These are phyloP conservation scores for Marisa cornuarietis DNA, from an alignment of 1,140 invertebrate species.

Conservation along the genomic window DNA sequence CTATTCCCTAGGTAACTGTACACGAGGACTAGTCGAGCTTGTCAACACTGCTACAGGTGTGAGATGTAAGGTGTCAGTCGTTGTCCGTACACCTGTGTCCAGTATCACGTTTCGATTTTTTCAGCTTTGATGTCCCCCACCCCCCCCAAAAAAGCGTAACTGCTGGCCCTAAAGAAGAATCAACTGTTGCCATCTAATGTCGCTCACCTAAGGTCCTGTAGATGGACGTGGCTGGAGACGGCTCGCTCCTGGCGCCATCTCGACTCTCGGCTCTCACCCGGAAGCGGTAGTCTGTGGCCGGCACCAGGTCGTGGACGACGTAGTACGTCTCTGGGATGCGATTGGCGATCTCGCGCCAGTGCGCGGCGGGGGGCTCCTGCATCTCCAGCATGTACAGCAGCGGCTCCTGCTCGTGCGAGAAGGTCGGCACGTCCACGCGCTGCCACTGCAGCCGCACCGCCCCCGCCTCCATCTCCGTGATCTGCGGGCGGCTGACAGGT, in stretches of 20 bases:
- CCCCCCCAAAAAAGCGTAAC: too few species aligned
- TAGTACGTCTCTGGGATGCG: conserved; percentile 51
- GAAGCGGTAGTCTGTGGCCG: conserved; percentile 57
- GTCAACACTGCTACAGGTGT: too few species aligned
- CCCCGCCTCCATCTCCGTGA: conserved; percentile 51
- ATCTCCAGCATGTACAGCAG: conserved; percentile 60
- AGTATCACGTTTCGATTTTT: too few species aligned
- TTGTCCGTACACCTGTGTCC: too few species aligned
- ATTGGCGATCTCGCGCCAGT: conserved; percentile 53
- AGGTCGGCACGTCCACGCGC: conserved; percentile 53
- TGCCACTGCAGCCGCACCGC: conserved; percentile 50
- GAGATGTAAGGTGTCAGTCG: too few species aligned
- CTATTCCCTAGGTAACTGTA: too few species aligned
- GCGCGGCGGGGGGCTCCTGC: conserved; percentile 33
- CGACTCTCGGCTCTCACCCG: conserved; percentile 50
- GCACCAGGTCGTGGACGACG: conserved; percentile 49
- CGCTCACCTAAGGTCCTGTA: conserved; percentile 54
- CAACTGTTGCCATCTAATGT: neutral
- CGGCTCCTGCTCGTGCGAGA: conserved; percentile 42
- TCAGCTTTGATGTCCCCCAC: too few species aligned
- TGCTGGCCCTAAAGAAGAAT: neutral
- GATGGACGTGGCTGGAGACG: conserved; percentile 54
- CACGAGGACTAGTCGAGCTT: too few species aligned
- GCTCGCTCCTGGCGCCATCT: conserved; percentile 49
- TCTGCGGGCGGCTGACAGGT: conserved; percentile 51